phyloP scores from a whole-genome alignment of 1,140 invertebrate genomes.

The Megalopta genalis region DNA sequence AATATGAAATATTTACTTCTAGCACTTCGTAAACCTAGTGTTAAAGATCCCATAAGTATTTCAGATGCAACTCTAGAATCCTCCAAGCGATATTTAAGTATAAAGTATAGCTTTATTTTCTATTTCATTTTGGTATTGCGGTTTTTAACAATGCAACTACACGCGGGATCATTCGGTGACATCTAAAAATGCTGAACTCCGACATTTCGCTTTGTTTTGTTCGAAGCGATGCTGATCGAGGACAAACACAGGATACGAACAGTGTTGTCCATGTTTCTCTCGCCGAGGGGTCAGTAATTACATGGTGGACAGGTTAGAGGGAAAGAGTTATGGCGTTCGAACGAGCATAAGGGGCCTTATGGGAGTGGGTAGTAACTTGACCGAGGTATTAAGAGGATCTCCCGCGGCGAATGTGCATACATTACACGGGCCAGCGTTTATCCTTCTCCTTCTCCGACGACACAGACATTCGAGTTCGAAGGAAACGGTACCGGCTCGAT shows the following conservation, averaged over 20 bases:
- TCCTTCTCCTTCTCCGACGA: constrained; percentile 42
- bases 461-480: constrained; percentile 12
- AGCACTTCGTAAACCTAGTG: too few species aligned
- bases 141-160: too few species aligned
- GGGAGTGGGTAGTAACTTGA: constrained; percentile 66
- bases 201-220: neutral
- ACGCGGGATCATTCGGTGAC: too few species aligned
- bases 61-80: too few species aligned
- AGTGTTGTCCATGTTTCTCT: constrained; percentile 16
- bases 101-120: too few species aligned
- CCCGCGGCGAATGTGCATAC: constrained; percentile 67
- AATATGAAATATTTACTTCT: too few species aligned
- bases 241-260: constrained; percentile 23
- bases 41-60: too few species aligned
- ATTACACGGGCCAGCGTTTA: constrained; percentile 52
- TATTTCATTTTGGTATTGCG: too few species aligned
- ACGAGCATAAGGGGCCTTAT: constrained; percentile 63
- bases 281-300: constrained; percentile 64
- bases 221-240: constrained; percentile 3
- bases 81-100: too few species aligned
- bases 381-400: constrained; percentile 66
- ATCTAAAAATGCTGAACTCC: too few species aligned
- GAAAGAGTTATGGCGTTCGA: constrained; percentile 66
- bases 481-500: constrained; percentile 45
- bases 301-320: constrained; percentile 65